Evolutionary conservation across 2,888 invertebrate species (phyloP).

Genomic region (Epinotia bilunana): DNA sequence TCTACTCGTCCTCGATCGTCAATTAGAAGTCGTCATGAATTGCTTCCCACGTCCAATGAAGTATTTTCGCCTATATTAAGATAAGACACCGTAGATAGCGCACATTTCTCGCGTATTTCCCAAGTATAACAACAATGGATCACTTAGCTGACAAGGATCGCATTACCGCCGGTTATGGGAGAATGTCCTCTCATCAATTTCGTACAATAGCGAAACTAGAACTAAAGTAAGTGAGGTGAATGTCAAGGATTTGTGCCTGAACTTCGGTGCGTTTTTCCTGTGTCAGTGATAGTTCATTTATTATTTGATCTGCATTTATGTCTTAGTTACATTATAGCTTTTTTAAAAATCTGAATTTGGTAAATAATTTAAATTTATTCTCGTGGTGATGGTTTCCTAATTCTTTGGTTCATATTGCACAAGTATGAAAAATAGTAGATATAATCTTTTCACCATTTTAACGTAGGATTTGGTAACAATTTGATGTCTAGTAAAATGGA

Average conservation of each 20-base stretch:
- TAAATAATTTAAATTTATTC: too few relatives aligned
- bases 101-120: conserved; percentile 24
- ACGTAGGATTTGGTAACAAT: background rate
- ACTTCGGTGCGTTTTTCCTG: conserved; percentile 13
- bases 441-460: background rate
- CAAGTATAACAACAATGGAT: conserved; percentile 40
- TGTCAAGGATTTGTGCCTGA: conserved; percentile 45
- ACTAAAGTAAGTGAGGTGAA: conserved; percentile 44
- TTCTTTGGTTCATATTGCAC: too few relatives aligned
- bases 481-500: background rate
- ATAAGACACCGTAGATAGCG: conserved; percentile 1
- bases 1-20: background rate
- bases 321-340: background rate
- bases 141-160: conserved; percentile 32
- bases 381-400: too few relatives aligned
- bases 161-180: conserved; percentile 28
- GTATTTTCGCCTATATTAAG: conserved; percentile 6
- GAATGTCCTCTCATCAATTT: conserved; percentile 32
- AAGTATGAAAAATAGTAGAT: background rate
- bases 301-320: conserved; percentile 10
- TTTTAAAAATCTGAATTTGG: background rate
- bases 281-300: background rate
- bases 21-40: background rate
- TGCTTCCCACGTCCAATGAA: conserved; percentile 6
- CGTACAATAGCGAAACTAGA: conserved; percentile 37